A percentile compares a stretch with the other conserved stretches of the same genome.
Evolutionary conservation across 2,888 invertebrate species (phyloP).

Genomic region (Meloe dianella): DNA sequence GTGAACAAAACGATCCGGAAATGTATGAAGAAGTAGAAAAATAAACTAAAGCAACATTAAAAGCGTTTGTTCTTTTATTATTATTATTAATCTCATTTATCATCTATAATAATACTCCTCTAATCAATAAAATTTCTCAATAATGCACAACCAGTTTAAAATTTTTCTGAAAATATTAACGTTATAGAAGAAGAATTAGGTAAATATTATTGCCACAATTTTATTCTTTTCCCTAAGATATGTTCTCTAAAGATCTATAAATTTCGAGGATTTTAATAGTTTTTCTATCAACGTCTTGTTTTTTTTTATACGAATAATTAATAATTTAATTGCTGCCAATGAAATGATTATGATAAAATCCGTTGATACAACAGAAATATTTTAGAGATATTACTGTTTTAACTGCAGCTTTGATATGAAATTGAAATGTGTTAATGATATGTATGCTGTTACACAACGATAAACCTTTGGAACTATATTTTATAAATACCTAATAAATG

Average conservation of each 20-base stretch:
- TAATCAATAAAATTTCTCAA: constrained; percentile 24
- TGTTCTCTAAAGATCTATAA: not conserved
- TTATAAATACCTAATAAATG: constrained; percentile 23
- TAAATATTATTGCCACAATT: constrained; percentile 19
- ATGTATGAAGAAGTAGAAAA: constrained; percentile 27
- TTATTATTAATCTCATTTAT: not conserved
- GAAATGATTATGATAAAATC: not conserved
- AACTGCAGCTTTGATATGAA: not conserved
- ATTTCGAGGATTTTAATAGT: not conserved
- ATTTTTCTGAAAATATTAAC: constrained; percentile 22
- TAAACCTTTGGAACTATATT: constrained; percentile 10
- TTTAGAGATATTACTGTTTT: not conserved
- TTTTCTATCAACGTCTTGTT: not conserved
- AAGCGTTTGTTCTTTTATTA: constrained; percentile 21
- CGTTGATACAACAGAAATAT: not conserved
- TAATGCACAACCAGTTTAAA: constrained; percentile 24
- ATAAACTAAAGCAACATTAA: constrained; percentile 19
- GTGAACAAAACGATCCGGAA: constrained; percentile 46
- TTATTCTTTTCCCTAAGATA: constrained; percentile 16
- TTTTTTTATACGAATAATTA: not conserved
- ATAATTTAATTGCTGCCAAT: constrained; percentile 3
- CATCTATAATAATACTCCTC: too few relatives aligned
- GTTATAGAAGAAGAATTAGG: constrained; percentile 21
- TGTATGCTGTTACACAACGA: constrained; percentile 8
- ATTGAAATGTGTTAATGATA: constrained; percentile 19